Evolutionary conservation across 2,113 vertebrate species (phyloP).

Genomic region (Eudyptes chrysolophus): DNA sequence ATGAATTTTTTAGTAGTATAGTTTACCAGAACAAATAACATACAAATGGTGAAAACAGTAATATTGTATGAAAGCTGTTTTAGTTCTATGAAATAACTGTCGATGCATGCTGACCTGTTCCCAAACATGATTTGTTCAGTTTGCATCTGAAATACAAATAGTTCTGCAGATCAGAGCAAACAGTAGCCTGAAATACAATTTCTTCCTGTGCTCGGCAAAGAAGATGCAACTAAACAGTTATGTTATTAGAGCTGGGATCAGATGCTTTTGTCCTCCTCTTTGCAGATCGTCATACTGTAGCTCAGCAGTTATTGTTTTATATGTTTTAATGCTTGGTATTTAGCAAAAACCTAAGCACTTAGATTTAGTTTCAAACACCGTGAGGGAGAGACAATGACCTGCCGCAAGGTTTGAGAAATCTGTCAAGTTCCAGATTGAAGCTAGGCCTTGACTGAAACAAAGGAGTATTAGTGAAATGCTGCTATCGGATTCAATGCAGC

Average conservation of each 20-base stretch:
- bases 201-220: background rate
- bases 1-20: background rate
- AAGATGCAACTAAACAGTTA: background rate
- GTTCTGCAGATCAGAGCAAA: background rate
- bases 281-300: background rate
- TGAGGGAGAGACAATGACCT: background rate
- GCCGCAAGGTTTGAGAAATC: background rate
- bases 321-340: background rate
- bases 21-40: background rate
- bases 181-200: background rate
- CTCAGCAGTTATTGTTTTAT: background rate
- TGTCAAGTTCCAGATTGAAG: background rate
- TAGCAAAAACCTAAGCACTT: background rate
- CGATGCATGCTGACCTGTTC: background rate
- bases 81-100: background rate
- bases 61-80: background rate
- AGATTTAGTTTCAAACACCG: background rate
- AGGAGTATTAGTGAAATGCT: background rate
- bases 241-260: accelerated
- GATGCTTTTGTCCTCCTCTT: background rate
- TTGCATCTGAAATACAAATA: background rate
- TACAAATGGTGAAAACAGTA: background rate
- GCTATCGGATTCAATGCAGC: background rate
- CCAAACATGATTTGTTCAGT: background rate
- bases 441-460: background rate